These are phyloP conservation scores for Drosophila pruinosa DNA, from an alignment of 1,140 invertebrate genomes.

Conservation along the genomic window DNA sequence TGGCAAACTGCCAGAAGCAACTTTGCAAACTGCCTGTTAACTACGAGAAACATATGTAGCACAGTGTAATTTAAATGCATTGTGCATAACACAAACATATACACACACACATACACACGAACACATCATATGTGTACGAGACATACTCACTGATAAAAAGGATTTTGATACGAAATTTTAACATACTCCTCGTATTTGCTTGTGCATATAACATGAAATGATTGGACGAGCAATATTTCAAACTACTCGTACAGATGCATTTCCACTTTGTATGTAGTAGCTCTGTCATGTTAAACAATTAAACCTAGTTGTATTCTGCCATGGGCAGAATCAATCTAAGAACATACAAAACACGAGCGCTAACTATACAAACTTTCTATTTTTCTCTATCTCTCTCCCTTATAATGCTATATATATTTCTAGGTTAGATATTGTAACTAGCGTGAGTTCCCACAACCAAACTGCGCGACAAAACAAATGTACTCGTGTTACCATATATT, in stretches of 20 bases:
- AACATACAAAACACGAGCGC: constrained; percentile 55
- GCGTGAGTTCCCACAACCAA: constrained; percentile 42
- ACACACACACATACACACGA: constrained; percentile 14
- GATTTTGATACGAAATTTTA: constrained; percentile 72
- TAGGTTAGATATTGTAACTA: constrained; percentile 81
- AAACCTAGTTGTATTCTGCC: constrained; percentile 53
- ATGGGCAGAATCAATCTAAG: constrained; percentile 33
- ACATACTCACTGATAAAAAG: constrained; percentile 36
- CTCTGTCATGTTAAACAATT: constrained; percentile 46
- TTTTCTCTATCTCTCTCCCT: constrained; percentile 70
- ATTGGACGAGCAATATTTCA: constrained; percentile 5
- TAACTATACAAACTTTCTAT: constrained; percentile 77
- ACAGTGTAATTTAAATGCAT: neutral
- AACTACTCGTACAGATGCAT: constrained; percentile 54
- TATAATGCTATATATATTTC: constrained; percentile 68
- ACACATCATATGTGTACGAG: constrained; percentile 20
- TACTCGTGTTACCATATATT: constrained; percentile 10
- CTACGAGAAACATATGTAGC: constrained; percentile 27
- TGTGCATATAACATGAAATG: constrained; percentile 8
- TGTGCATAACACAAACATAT: constrained; percentile 13
- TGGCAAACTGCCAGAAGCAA: constrained; percentile 8
- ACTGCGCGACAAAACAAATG: constrained; percentile 28
- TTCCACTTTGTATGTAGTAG: constrained; percentile 69
- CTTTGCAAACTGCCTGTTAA: constrained; percentile 48
- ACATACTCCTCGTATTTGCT: constrained; percentile 37